Evolutionary conservation across 2,113 vertebrate genomes (phyloP).

Genomic region (Arothron firmamentum): DNA sequence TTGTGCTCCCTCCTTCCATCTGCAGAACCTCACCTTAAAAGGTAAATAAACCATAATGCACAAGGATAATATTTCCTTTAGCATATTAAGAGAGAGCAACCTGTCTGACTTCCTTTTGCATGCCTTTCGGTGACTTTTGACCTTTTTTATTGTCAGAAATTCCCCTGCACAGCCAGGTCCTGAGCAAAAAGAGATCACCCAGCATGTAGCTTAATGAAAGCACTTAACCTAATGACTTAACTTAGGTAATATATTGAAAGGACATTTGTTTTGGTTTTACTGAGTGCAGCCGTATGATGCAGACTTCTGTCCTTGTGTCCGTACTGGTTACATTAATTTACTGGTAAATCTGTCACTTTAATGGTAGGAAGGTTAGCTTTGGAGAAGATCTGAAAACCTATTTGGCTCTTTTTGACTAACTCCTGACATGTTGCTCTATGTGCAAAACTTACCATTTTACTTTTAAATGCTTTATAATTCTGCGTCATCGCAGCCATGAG

Average conservation of each 20-base stretch:
- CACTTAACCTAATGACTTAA: slow-evolving; percentile 77
- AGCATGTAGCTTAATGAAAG: slow-evolving; percentile 40
- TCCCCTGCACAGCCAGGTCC: slow-evolving; percentile 25
- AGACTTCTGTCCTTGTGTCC: slow-evolving; percentile 59
- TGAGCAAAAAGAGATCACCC: slow-evolving; percentile 35
- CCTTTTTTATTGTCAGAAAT: slow-evolving; percentile 28
- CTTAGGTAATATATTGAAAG: slow-evolving; percentile 67
- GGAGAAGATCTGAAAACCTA: slow-evolving; percentile 29
- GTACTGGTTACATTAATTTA: slow-evolving; percentile 70
- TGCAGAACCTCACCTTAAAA: slow-evolving; percentile 40
- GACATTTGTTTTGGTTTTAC: slow-evolving; percentile 72
- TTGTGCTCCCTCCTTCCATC: slow-evolving; percentile 41
- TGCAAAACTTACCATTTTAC: slow-evolving; percentile 34
- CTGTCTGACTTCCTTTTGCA: slow-evolving; percentile 40
- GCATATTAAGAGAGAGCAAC: slow-evolving; percentile 27
- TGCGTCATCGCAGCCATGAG: slow-evolving; percentile 20
- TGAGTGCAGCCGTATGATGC: slow-evolving; percentile 51
- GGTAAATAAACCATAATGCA: slow-evolving; percentile 30
- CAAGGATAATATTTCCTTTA: slow-evolving; percentile 24
- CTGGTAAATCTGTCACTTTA: slow-evolving; percentile 70
- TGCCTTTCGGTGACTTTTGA: slow-evolving; percentile 38
- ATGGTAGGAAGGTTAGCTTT: slow-evolving; percentile 60
- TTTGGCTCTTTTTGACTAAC: slow-evolving; percentile 31
- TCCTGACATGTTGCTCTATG: slow-evolving; percentile 7
- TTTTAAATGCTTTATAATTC: slow-evolving; percentile 34